A percentile compares a stretch with the other conserved stretches of the same genome.
Conservation (phyloP, 2,797 vertebrate genomes). For the Natrix natrix region DNA sequence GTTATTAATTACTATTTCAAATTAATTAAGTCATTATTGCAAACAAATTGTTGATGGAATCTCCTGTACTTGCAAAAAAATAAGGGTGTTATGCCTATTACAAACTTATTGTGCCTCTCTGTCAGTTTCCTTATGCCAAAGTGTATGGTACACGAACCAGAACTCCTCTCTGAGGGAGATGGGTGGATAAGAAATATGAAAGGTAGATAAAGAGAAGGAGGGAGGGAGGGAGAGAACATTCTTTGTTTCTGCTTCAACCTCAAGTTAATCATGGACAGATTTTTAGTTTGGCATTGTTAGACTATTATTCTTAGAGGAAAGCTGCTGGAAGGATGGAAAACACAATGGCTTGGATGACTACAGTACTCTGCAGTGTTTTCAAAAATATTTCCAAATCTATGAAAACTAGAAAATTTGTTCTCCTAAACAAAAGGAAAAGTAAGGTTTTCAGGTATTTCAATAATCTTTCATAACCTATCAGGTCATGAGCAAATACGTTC, state of each 20-base stretch:
- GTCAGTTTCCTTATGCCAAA: not conserved
- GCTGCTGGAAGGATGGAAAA: not conserved
- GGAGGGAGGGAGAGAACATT: not conserved
- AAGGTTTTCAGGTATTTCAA: not conserved
- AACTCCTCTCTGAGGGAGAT: not conserved
- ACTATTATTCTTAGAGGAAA: not conserved
- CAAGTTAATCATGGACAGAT: not conserved
- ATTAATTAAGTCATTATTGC: not conserved
- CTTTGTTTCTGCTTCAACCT: not conserved
- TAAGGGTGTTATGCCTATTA: not conserved
- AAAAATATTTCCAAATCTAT: not conserved
- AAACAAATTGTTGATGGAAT: not conserved
- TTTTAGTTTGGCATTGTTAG: not conserved
- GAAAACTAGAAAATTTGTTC: not conserved
- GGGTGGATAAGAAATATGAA: not conserved
- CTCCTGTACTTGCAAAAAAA: not conserved
- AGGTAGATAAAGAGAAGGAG: not conserved
- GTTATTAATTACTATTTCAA: not conserved
- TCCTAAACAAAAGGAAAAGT: not conserved
- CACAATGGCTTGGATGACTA: not conserved
- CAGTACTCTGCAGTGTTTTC: not conserved
- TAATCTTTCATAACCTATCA: not conserved
- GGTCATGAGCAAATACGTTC: not conserved
- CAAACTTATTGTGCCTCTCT: too few species aligned
- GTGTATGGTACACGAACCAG: not conserved